Conservation (phyloP, 1,140 invertebrate genomes). For the Littorina saxatilis region DNA sequence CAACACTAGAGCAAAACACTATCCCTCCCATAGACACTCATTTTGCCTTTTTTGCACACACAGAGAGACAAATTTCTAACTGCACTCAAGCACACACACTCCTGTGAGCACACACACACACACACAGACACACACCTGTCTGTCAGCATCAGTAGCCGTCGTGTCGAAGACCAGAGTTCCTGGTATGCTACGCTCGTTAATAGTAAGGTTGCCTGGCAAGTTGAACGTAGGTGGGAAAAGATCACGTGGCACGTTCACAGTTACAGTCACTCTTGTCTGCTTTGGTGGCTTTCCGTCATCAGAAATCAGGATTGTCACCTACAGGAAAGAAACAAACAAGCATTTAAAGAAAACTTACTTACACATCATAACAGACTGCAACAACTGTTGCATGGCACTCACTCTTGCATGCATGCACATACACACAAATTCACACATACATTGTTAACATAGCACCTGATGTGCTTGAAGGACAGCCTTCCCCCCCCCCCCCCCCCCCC, state of each 20-base stretch:
- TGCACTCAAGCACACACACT: not conserved
- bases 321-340: not conserved
- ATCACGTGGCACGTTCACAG: conserved; percentile 57
- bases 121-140: conserved; percentile 14
- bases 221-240: conserved; percentile 41
- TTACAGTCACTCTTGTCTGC: conserved; percentile 46
- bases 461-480: too few species aligned
- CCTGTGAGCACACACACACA: not conserved
- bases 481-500: too few species aligned
- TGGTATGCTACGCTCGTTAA: conserved; percentile 42
- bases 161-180: conserved; percentile 43
- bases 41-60: not conserved
- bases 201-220: conserved; percentile 46
- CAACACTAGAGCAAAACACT: too few species aligned
- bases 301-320: conserved; percentile 55
- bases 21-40: too few species aligned
- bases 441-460: too few species aligned
- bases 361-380: too few species aligned
- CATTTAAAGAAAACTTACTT: too few species aligned
- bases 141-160: conserved; percentile 50
- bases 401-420: too few species aligned
- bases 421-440: too few species aligned
- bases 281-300: conserved; percentile 60
- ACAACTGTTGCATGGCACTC: too few species aligned
- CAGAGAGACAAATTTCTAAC: not conserved